Base-by-base conservation (phyloP, 2,888 invertebrate genomes). In the Troglohyphantes excavatus region DNA sequence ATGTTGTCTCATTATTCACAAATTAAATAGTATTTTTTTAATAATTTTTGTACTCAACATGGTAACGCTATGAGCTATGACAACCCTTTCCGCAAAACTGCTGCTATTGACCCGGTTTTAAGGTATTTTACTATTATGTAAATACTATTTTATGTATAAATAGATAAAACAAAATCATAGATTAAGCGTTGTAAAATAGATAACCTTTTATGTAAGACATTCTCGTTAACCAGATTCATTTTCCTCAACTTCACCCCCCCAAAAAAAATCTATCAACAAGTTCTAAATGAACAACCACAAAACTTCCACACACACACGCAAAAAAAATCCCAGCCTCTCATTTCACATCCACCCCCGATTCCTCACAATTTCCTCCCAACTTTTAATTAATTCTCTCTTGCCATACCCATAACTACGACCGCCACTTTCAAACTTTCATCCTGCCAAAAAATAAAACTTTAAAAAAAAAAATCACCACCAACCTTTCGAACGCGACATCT, bases 301-400 rank as follows among this genome's bases (percentile, higher is more conserved):
- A 53, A 53, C 53, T 53, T n/a, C n/a, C n/a, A 53, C 13, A 53
- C 0, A 53, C 53, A 13, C n/a, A n/a, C n/a, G n/a, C n/a, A 53
- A 53, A 53, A 53, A 39, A 13, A 39, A 39, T 39, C n/a, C 17
- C 53, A 13, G 13, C n/a, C 5, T 53, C 53, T 53, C 53, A 53
- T 53, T 53, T 53, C 53, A 53, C 53, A 5, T 53, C 53, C 53
- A 53, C 0, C 53, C n/a, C n/a, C 53, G 53, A 13, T 53, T 53
- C n/a, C 53, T 5, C n/a, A 53, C 53, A 53, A 53, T 53, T n/a
- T 53, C 68, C 19, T 43, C 53, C 46, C 21, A 59, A 70, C 70
- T 82, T 72, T 82, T 82, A 82, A 82, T 82, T 82, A 82, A 82
- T 82, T 82, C 82, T 61, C 61, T 67, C 29, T 27, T 23, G 81